Conservation (phyloP, 2,113 vertebrate genomes). For the Mystacornis crossleyi region DNA sequence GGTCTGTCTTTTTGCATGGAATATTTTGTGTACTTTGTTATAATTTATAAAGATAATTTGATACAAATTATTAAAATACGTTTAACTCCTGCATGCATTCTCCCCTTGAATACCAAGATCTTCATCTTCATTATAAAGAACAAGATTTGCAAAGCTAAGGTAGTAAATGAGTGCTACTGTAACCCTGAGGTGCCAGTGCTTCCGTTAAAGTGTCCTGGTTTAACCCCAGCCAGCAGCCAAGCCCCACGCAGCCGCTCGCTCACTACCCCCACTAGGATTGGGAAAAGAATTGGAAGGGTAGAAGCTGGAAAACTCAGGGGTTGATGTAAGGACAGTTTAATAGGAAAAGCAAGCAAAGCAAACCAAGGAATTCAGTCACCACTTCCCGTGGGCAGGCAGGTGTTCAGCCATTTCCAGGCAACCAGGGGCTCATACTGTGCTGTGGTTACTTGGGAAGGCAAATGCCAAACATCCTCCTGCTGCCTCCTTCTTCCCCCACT, state of each 20-base stretch:
- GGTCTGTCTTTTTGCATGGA: neutral
- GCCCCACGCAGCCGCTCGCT: fast-evolving
- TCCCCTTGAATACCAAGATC: neutral
- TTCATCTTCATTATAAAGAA: neutral
- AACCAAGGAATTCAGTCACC: neutral
- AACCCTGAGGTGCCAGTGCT: neutral
- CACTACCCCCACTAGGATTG: fast-evolving
- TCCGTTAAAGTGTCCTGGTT: neutral
- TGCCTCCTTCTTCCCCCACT: neutral
- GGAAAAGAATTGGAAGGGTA: neutral
- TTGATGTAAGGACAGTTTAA: neutral
- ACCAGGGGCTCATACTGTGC: neutral
- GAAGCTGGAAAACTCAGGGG: neutral
- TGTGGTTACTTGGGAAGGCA: neutral
- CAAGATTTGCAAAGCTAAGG: neutral
- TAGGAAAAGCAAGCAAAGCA: neutral
- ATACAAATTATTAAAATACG: neutral
- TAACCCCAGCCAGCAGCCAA: neutral
- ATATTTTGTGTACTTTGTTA: neutral
- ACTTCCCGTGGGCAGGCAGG: neutral
- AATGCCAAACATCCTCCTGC: neutral
- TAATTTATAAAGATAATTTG: neutral
- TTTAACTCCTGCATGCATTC: neutral
- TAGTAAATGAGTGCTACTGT: neutral
- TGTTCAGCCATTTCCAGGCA: neutral